phyloP scores from a whole-genome alignment of 2,888 invertebrate genomes.

The Drosophila cracens region DNA sequence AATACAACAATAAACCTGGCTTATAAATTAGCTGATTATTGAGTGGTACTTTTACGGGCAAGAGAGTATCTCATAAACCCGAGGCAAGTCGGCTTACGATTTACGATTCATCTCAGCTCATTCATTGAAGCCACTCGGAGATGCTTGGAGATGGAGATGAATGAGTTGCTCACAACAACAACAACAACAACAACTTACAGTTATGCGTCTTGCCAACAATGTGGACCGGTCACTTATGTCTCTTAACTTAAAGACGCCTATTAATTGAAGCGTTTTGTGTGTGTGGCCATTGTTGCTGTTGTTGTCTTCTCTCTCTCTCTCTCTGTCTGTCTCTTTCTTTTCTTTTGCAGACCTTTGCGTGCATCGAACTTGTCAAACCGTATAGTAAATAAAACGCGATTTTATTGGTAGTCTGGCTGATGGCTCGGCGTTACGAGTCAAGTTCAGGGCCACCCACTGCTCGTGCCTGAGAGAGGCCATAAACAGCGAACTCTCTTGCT shows the following conservation, averaged over 20 bases:
- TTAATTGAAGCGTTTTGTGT: slow-evolving; percentile 23
- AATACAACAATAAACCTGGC: background rate
- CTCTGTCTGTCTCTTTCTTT: too few relatives aligned
- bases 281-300: background rate
- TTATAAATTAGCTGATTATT: slow-evolving; percentile 29
- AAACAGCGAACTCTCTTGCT: background rate
- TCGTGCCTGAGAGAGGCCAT: background rate
- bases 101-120: slow-evolving; percentile 20
- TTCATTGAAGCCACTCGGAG: slow-evolving; percentile 26
- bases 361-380: slow-evolving; percentile 47
- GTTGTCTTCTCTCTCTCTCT: background rate
- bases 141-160: slow-evolving; percentile 30
- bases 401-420: slow-evolving; percentile 15
- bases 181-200: slow-evolving; percentile 22
- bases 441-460: slow-evolving; percentile 56
- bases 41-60: background rate
- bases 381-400: slow-evolving; percentile 6
- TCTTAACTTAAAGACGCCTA: slow-evolving; percentile 12
- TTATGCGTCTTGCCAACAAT: slow-evolving; percentile 9
- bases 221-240: slow-evolving; percentile 21
- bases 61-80: background rate
- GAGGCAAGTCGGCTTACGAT: background rate
- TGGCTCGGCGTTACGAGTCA: slow-evolving; percentile 39
- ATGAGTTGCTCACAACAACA: slow-evolving; percentile 29
- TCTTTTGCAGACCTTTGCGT: slow-evolving; percentile 14